Base-by-base conservation (phyloP, 2,797 vertebrate species). In the Saxicola maurus region DNA sequence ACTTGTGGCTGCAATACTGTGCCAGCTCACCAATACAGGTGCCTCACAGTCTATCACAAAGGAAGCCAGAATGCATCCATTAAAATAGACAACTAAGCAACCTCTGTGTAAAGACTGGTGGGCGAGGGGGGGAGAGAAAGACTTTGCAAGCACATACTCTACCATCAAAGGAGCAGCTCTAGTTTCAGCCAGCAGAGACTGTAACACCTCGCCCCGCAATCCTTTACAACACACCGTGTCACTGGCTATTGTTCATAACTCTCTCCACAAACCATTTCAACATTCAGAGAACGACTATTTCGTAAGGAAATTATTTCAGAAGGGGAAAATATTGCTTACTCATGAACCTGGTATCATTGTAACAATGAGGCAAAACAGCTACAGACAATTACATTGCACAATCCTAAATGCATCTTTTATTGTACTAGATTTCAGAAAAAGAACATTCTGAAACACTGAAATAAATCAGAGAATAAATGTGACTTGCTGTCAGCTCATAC, bases 391-490 rank as follows among this genome's bases (percentile, higher is more conserved):
- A 78, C 65, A 73, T 75, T 89, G 61, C 88, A 83, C 86, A 88
- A 85, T 52, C 30, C 59, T 57, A 89, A 83, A 48, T 30, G 68
- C 84, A 91, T 79, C 82, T 72, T 79, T 91, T 90, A 48, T 82
- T 76, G 74, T 45, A 78, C 87, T 38, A 75, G 57, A 90, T 90
- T 89, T 94, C 93, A 49, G 53, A 78, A 82, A 95, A 94, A 95
- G 92, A 95, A 92, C 93, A 88, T 93, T 95, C 94, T 93, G 71
- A 91, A 96, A 93, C 24, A 82, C 64, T 60, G 31, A 94, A 93
- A 95, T 94, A 92, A 96, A 96, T 96, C 96, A 96, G 46, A 46
- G 76, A 83, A 94, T 82, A 88, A 87, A 91, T 87, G 75, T 64
- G 83, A 92, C 53, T 86, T 80, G 59, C 45, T 87, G 91, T 83